A percentile compares a stretch with the other conserved stretches of the same genome.
phyloP scores from a whole-genome alignment of 2,888 invertebrate species.

The Stratiomys singularior region DNA sequence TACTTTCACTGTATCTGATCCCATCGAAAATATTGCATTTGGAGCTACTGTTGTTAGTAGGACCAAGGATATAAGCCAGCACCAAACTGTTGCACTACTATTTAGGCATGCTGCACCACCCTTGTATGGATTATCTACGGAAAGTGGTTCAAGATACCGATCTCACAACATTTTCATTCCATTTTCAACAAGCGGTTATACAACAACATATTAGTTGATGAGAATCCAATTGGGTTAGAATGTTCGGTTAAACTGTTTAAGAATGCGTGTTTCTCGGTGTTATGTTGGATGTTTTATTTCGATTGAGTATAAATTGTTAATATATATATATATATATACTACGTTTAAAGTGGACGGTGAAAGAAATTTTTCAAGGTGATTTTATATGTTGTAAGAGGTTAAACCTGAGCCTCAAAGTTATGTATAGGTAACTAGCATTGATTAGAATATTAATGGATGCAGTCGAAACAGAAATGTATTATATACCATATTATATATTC shows the following conservation, averaged over 20 bases:
- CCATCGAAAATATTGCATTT: not conserved
- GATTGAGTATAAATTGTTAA: too few relatives aligned
- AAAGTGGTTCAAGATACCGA: conserved; percentile 52
- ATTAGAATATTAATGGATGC: too few relatives aligned
- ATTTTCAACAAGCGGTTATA: conserved; percentile 18
- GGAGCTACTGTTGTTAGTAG: conserved; percentile 27
- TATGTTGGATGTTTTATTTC: not conserved
- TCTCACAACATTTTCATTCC: conserved; percentile 43
- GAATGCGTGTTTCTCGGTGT: not conserved
- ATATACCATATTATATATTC: too few relatives aligned
- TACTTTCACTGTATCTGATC: not conserved
- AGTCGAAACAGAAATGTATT: too few relatives aligned
- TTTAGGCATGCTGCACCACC: conserved; percentile 53
- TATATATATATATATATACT: too few relatives aligned
- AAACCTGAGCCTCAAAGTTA: too few relatives aligned
- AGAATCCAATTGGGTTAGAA: not conserved
- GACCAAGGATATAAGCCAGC: conserved; percentile 33
- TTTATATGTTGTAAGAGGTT: too few relatives aligned
- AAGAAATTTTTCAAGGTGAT: too few relatives aligned
- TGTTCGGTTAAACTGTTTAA: not conserved
- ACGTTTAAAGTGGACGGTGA: too few relatives aligned
- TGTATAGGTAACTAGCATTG: too few relatives aligned
- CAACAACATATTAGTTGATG: not conserved
- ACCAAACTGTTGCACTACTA: conserved; percentile 27
- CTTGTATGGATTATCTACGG: conserved; percentile 59